Evolutionary conservation across 2,888 invertebrate species (phyloP).

Genomic region (Drosophila kanekoi): DNA sequence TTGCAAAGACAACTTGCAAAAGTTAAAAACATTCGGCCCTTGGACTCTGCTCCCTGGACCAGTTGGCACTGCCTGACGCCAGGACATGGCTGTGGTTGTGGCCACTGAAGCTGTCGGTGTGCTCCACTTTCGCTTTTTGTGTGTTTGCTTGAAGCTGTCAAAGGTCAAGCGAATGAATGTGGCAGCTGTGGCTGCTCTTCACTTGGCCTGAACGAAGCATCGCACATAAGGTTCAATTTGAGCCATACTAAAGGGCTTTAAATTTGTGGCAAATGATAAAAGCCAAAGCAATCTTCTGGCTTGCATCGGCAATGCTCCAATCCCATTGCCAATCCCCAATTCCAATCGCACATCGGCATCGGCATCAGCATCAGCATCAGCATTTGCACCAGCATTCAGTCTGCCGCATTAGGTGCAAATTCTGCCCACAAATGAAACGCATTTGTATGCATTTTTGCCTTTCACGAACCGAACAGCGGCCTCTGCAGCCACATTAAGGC

Average conservation of each 20-base stretch:
- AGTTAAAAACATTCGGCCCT: conserved; percentile 52
- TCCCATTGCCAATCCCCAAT: conserved; percentile 37
- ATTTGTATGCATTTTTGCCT: conserved; percentile 72
- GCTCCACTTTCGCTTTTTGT: conserved; percentile 59
- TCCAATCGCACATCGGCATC: conserved; percentile 23
- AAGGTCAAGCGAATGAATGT: conserved; percentile 46
- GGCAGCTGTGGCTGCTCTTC: conserved; percentile 32
- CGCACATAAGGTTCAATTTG: conserved; percentile 26
- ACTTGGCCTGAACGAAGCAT: conserved; percentile 14
- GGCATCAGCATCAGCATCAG: conserved; percentile 12
- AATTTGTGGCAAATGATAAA: conserved; percentile 33
- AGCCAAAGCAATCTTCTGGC: conserved; percentile 23
- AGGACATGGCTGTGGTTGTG: conserved; percentile 4
- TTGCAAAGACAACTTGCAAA: conserved; percentile 65
- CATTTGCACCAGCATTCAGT: conserved; percentile 39
- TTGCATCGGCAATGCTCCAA: conserved; percentile 14
- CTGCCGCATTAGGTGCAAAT: conserved; percentile 66
- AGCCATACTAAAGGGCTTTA: conserved; percentile 45
- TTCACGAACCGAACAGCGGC: conserved; percentile 39
- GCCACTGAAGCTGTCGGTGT: conserved; percentile 28
- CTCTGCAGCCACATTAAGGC: conserved; percentile 57
- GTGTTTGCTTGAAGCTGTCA: conserved; percentile 33
- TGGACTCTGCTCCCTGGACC: conserved; percentile 5
- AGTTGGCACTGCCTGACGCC: conserved; percentile 6
- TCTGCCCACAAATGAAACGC: conserved; percentile 68